Evolutionary conservation across 2,113 vertebrate species (phyloP), one percentile per base, ranked within the genome.

Genomic region (Perca schrenkii): DNA sequence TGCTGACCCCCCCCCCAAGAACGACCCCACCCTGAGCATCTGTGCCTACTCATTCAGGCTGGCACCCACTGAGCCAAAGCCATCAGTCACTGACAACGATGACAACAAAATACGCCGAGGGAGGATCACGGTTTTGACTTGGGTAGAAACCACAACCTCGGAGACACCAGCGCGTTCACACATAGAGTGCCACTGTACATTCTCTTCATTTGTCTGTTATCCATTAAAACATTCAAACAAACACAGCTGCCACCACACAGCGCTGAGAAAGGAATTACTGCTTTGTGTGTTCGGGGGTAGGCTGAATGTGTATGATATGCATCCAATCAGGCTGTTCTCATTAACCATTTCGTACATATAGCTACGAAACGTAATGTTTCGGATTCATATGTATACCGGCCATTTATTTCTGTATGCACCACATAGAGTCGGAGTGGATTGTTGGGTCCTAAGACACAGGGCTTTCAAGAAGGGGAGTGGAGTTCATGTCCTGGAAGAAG

Each of bases 181-280:
- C 85, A 90, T 73, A 65, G 40, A 80, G 83, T 88, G 89, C 87
- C 90, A 91, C 86, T 88, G 90, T 82, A 85, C 73, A 2, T 78
- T 83, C 67, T 58, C 86, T 76, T 53, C 70, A 76, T 81, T 82
- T 73, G 83, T 76, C 91, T 90, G 88, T 68, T 89, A 43, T 74
- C 74, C 86, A 88, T 89, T 89, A 88, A 89, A 90, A 72, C 62
- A 3, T 72, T 80, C 62, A 86, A 86, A 82, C 78, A 88, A 84
- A 80, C 77, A 79, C 87, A 89, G 85, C 85, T 87, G 81, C 79
- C 76, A 47, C 31, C 46, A 60, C 28, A 14, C 70, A 53, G 60
- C n/a, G 10, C 60, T 17, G 49, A 64, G 50, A 61, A 63, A 56
- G 4, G 50, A 63, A 8, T 68, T 25, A 58, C 10, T 46, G 54